These are phyloP conservation scores for Pheosia tremula DNA, from an alignment of 2,888 invertebrate genomes.

Conservation along the genomic window DNA sequence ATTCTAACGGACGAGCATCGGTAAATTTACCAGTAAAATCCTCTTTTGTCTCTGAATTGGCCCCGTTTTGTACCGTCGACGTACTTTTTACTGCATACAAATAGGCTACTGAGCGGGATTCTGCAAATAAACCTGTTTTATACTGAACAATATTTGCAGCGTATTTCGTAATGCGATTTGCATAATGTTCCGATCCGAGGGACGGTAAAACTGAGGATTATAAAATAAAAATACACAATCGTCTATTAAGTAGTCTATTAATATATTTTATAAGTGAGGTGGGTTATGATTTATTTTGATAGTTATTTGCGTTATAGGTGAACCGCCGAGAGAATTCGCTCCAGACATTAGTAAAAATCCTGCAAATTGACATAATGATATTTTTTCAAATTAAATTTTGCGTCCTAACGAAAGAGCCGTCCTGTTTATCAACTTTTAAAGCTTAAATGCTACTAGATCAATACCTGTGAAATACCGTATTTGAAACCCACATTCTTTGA, in stretches of 20 bases:
- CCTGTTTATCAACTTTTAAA: no score
- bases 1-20: conserved; percentile 34
- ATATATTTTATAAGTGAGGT: not conserved
- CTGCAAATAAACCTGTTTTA: conserved; percentile 29
- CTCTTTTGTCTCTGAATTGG: conserved; percentile 28
- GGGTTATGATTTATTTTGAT: no score
- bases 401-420: no score
- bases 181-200: not conserved
- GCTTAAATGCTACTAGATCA: no score
- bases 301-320: no score
- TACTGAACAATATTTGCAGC: conserved; percentile 14
- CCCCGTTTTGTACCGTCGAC: conserved; percentile 25
- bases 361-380: no score
- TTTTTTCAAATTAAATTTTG: no score
- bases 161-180: conserved; percentile 4
- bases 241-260: conserved; percentile 1
- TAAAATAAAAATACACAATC: conserved; percentile 17
- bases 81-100: conserved; percentile 37
- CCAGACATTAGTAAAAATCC: no score
- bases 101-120: conserved; percentile 25
- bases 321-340: no score
- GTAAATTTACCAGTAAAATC: conserved; percentile 40
- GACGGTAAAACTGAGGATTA: not conserved
- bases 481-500: no score
- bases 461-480: no score